A percentile compares a stretch with the other conserved stretches of the same genome.
phyloP scores from a whole-genome alignment of 2,797 vertebrate species.

The Orientallactaga sibirica region DNA sequence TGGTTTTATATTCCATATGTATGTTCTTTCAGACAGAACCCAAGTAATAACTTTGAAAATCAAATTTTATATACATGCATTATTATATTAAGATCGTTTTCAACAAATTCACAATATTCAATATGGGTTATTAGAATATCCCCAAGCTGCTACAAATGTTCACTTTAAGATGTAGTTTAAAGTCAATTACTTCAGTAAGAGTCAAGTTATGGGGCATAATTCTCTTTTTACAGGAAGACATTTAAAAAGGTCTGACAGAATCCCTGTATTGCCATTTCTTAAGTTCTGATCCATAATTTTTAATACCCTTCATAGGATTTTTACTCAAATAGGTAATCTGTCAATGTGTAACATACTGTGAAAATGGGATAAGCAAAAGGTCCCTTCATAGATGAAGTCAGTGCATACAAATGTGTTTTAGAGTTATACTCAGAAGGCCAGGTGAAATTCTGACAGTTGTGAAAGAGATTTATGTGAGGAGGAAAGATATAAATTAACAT shows the following conservation, averaged over 20 bases:
- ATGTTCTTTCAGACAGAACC: not conserved
- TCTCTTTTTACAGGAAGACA: slow-evolving; percentile 30
- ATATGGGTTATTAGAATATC: not conserved
- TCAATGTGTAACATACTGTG: not conserved
- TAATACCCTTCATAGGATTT: slow-evolving; percentile 27
- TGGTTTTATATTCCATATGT: not conserved
- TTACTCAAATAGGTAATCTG: slow-evolving; percentile 18
- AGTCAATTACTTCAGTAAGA: slow-evolving; percentile 60
- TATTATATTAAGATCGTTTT: slow-evolving; percentile 15
- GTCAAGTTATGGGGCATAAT: slow-evolving; percentile 43
- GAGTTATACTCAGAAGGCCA: not conserved
- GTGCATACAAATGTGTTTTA: not conserved
- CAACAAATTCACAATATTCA: not conserved
- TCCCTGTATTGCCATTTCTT: slow-evolving; percentile 38
- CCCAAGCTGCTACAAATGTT: slow-evolving; percentile 42
- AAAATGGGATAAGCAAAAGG: not conserved
- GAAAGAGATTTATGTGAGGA: not conserved
- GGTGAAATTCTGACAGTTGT: not conserved
- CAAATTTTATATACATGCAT: not conserved
- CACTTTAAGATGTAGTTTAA: slow-evolving; percentile 50
- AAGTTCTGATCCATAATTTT: slow-evolving; percentile 62
- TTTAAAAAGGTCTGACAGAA: slow-evolving; percentile 19
- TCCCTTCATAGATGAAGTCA: not conserved
- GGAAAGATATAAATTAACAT: not conserved
- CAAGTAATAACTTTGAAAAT: not conserved